Percentiles rank a stretch among this genome's conserved stretches.
Evolutionary conservation across 2,113 vertebrate species (phyloP).

Genomic region (Felis catus): F.catus_Fca126_mat1.0 CM031416.1:64831001-64831500

Average conservation of each 20-base stretch:
- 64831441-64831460: neutral
- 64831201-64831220: neutral
- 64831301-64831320: too few species aligned
- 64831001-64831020: neutral
- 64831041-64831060: neutral
- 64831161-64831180: neutral
- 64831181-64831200: neutral
- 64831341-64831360: neutral
- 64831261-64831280: neutral
- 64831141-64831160: neutral
- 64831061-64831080: neutral
- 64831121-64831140: neutral
- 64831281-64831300: too few species aligned
- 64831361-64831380: neutral
- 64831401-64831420: neutral
- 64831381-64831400: neutral
- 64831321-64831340: neutral
- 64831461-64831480: neutral
- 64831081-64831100: slow-evolving; percentile 4
- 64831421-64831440: neutral
- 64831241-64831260: neutral
- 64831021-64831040: neutral
- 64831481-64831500: neutral
- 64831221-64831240: neutral
- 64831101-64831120: neutral